These are phyloP conservation scores for Acestrorhynchus altus DNA, from an alignment of 2,797 vertebrate species.

Conservation along the genomic window DNA sequence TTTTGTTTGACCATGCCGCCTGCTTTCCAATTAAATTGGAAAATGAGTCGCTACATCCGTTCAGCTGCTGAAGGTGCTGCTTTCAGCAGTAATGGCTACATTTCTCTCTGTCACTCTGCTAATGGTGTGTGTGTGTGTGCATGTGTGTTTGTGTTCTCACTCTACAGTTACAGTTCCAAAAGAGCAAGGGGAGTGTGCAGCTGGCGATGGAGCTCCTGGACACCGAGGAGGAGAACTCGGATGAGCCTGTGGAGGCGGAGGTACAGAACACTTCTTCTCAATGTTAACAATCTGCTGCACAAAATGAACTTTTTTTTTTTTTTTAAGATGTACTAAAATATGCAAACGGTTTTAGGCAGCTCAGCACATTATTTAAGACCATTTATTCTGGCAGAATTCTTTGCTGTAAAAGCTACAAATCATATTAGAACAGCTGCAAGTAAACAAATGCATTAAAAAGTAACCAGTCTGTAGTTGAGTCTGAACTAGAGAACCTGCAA, in stretches of 20 bases:
- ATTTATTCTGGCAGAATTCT: too few species aligned
- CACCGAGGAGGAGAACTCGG: slow-evolving; percentile 96
- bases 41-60: not conserved
- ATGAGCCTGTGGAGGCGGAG: slow-evolving; percentile 95
- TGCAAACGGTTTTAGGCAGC: too few species aligned
- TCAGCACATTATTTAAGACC: too few species aligned
- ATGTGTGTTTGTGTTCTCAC: slow-evolving; percentile 9
- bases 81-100: slow-evolving; percentile 17
- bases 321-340: too few species aligned
- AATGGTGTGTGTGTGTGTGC: slow-evolving; percentile 15
- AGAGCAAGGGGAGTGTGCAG: slow-evolving; percentile 88
- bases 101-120: slow-evolving; percentile 16
- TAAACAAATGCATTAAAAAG: too few species aligned
- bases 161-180: slow-evolving; percentile 90
- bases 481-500: too few species aligned
- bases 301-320: too few species aligned
- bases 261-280: slow-evolving; percentile 68
- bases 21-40: slow-evolving; percentile 15
- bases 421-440: too few species aligned
- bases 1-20: slow-evolving; percentile 4
- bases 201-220: slow-evolving; percentile 94
- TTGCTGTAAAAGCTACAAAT: too few species aligned
- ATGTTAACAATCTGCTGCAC: too few species aligned
- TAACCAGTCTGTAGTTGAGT: too few species aligned
- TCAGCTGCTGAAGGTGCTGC: slow-evolving; percentile 3